phyloP scores from a whole-genome alignment of 2,888 invertebrate species.

The Xestia rhomboidea region DNA sequence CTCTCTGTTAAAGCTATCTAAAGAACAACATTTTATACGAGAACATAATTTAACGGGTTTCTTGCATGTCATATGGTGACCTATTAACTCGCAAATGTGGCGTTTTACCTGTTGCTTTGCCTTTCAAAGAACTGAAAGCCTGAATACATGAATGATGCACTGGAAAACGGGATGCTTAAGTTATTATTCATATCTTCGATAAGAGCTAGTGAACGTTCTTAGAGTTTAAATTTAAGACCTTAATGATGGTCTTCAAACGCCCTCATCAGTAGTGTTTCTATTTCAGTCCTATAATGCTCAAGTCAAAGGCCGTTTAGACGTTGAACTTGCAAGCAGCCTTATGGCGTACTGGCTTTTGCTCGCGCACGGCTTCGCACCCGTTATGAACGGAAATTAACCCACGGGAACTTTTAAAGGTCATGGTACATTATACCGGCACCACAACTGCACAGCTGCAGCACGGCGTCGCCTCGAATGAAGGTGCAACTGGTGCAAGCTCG shows the following conservation, averaged over 20 bases:
- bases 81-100: constrained; percentile 41
- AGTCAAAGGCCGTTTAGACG: not conserved
- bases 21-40: not conserved
- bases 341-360: not conserved
- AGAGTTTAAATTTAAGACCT: constrained; percentile 1
- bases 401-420: too few relatives aligned
- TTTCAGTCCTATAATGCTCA: not conserved
- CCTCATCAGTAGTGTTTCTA: not conserved
- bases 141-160: constrained; percentile 33
- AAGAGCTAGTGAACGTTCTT: constrained; percentile 27
- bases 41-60: constrained; percentile 25
- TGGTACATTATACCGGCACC: too few relatives aligned
- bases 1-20: not conserved
- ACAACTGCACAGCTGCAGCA: too few relatives aligned
- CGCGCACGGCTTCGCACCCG: too few relatives aligned
- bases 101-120: constrained; percentile 47
- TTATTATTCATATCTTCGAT: constrained; percentile 41
- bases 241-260: constrained; percentile 15
- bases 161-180: constrained; percentile 39
- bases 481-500: too few relatives aligned
- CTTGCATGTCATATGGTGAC: constrained; percentile 34
- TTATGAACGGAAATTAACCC: too few relatives aligned
- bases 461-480: too few relatives aligned
- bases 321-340: too few relatives aligned
- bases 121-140: constrained; percentile 40